Evolutionary conservation across 2,888 invertebrate genomes (phyloP).

Genomic region (Chymomyza caudatula): DNA sequence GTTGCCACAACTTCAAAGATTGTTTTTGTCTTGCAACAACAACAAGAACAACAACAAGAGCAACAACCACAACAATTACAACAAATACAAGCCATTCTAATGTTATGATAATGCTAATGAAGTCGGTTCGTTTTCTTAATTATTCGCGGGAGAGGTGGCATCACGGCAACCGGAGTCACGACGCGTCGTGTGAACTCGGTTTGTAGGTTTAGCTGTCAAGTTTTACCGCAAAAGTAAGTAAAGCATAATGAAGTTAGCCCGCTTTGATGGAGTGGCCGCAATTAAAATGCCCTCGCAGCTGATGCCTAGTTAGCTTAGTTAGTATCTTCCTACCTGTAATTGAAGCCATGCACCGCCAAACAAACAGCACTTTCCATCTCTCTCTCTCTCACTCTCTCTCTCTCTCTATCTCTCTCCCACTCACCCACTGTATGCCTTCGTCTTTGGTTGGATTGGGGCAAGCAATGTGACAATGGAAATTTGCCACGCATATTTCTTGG

Average conservation of each 20-base stretch:
- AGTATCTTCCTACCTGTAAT: neutral
- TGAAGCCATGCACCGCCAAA: neutral
- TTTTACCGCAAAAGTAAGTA: slow-evolving; percentile 62
- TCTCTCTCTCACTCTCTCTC: neutral
- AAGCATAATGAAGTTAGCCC: slow-evolving; percentile 70
- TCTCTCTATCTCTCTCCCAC: neutral
- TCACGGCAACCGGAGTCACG: neutral
- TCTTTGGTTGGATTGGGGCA: neutral
- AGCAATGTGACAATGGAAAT: neutral
- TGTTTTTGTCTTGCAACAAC: neutral
- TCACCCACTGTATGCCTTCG: neutral
- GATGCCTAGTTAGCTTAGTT: neutral
- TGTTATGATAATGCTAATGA: slow-evolving; percentile 27
- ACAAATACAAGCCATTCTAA: slow-evolving; percentile 4
- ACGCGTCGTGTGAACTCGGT: slow-evolving; percentile 70
- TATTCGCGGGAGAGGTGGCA: slow-evolving; percentile 44
- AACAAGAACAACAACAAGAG: slow-evolving; percentile 12
- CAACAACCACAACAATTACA: neutral
- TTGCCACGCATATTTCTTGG: slow-evolving; percentile 70
- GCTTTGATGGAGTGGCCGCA: slow-evolving; percentile 72
- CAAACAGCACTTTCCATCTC: neutral
- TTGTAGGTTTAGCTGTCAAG: slow-evolving; percentile 66
- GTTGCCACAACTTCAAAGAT: neutral
- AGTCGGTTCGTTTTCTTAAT: slow-evolving; percentile 41
- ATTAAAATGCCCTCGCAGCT: slow-evolving; percentile 35